Percentiles rank a stretch among this genome's conserved stretches.
Conservation (phyloP, 2,113 vertebrate genomes). For the Gymnogyps californianus region DNA sequence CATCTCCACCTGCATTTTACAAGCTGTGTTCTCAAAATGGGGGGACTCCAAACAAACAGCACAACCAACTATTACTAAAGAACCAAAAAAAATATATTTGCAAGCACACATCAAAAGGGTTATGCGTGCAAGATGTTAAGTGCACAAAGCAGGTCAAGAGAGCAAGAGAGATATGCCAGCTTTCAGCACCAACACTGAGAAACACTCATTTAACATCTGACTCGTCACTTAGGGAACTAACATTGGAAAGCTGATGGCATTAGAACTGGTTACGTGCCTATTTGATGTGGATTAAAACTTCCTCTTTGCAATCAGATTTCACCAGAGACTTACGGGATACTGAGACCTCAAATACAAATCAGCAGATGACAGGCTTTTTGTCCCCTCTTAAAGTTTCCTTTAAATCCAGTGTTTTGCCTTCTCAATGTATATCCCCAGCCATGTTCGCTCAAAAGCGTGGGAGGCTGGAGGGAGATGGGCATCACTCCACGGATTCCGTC, state of each 20-base stretch:
- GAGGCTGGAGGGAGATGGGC: background rate
- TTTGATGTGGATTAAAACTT: background rate
- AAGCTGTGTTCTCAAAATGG: background rate
- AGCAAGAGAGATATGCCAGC: background rate
- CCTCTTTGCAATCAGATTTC: background rate
- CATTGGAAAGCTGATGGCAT: background rate
- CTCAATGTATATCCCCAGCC: background rate
- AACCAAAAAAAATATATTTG: background rate
- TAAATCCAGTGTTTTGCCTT: background rate
- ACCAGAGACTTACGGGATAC: background rate
- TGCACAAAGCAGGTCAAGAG: background rate
- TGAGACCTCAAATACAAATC: background rate
- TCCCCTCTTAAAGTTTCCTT: background rate
- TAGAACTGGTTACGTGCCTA: background rate
- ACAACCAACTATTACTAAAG: background rate
- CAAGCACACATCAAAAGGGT: background rate
- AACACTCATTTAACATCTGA: background rate
- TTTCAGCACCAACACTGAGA: background rate
- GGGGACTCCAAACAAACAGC: background rate
- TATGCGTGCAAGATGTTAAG: background rate
- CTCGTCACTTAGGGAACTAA: fast-evolving
- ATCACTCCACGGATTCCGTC: background rate
- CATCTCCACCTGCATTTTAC: background rate
- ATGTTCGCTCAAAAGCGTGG: fast-evolving
- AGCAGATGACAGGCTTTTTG: background rate